Base-by-base conservation (phyloP, 2,113 vertebrate species). In the Mustela lutreola region DNA sequence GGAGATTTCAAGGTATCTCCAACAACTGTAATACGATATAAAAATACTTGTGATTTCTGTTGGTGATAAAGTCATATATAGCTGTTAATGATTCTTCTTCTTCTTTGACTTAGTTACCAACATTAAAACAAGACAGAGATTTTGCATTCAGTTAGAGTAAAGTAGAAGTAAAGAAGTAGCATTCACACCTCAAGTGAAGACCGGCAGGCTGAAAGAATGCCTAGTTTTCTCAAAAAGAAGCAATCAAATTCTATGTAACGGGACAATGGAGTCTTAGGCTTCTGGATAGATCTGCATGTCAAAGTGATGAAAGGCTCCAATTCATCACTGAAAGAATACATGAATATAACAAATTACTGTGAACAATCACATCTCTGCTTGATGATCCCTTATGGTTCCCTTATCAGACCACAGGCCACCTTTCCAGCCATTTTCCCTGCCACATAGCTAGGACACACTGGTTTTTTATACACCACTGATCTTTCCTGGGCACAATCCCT, bases 281-380 rank as follows among this genome's bases (percentile, higher is more conserved):
- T 76, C 80, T 92, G 60, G 36, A 79, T 67, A 58, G 7, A 7
- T 76, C 42, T 45, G 5, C 93, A 67, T 60, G 42, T 62, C 45
- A 86, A 89, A 65, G 16, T 60, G 45, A 75, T 91, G 50, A 76
- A 63, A 83, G 8, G 19, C 76, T 86, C 94, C 53, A 90, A 73
- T n/a, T 96, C 45, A 48, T 65, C 42, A 63, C 39, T 82, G 48
- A 96, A 88, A 82, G n/a, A 65, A n/a, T 50, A 71, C 73, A 31
- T 36, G 4, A 82, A 81, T 71, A 73, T 33, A 45, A 84, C 65
- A 42, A 7, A 26, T 56, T 65, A 83, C 11, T 78, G 45, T 36
- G 16, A 95, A 67, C 45, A 95, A 16, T 78, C 36, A 65, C 11
- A 75, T 82, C 67, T 89, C 65, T 75, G 9, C 15, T 67, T 50